Conservation (phyloP, 2,113 vertebrate genomes). For the Megaleporinus macrocephalus region DNA sequence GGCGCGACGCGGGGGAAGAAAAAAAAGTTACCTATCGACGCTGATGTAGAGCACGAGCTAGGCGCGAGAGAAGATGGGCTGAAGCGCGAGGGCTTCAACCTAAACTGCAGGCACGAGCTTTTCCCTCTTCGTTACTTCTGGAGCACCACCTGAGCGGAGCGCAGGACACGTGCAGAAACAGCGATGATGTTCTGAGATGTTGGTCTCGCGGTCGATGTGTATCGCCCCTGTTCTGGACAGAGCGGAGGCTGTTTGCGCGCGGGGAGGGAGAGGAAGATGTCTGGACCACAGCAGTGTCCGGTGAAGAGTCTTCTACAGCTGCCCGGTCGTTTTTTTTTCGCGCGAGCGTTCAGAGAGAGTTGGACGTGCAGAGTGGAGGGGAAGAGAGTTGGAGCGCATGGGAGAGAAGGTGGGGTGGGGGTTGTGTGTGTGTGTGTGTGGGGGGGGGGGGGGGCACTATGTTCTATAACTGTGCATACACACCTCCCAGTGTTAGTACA, state of each 20-base stretch:
- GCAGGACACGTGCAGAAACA: slow-evolving; percentile 23
- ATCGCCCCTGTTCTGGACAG: background rate
- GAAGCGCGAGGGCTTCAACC: background rate
- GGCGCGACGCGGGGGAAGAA: background rate
- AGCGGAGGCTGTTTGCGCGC: background rate
- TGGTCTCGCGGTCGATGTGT: slow-evolving; percentile 7
- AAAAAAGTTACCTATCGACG: slow-evolving; percentile 47
- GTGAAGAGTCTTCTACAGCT: slow-evolving; percentile 15
- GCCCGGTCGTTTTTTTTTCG: slow-evolving; percentile 41
- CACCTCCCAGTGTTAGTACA: slow-evolving; percentile 10
- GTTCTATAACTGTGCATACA: slow-evolving; percentile 25
- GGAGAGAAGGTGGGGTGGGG: slow-evolving; percentile 18
- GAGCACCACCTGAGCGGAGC: slow-evolving; percentile 35
- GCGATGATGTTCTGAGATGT: slow-evolving; percentile 8
- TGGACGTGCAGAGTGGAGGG: slow-evolving; percentile 16
- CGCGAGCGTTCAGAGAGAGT: slow-evolving; percentile 50
- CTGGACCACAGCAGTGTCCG: slow-evolving; percentile 22
- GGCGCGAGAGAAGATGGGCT: background rate
- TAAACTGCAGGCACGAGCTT: slow-evolving; percentile 23
- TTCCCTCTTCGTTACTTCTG: slow-evolving; percentile 37
- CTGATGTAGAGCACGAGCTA: slow-evolving; percentile 10
- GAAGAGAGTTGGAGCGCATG: slow-evolving; percentile 3
- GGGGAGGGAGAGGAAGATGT: background rate
- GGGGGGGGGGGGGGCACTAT: slow-evolving; percentile 1
- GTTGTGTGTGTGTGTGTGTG: no score